Evolutionary conservation across 2,113 vertebrate species (phyloP).

Genomic region (Tragelaphus strepsiceros): DNA sequence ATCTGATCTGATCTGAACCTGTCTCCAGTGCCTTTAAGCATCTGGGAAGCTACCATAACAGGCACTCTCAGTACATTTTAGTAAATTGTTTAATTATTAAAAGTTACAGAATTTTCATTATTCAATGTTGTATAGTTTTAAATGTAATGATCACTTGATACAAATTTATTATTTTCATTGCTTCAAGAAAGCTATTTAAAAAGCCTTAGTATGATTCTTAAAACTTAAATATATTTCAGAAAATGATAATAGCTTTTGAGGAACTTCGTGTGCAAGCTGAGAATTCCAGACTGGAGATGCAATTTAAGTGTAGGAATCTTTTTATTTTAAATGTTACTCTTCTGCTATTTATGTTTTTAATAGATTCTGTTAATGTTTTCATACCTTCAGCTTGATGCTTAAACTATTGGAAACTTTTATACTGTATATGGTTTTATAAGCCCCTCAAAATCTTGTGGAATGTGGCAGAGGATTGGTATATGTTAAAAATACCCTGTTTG

Average conservation of each 20-base stretch:
- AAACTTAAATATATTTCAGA: slow-evolving; percentile 79
- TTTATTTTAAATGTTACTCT: slow-evolving; percentile 44
- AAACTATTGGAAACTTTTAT: slow-evolving; percentile 29
- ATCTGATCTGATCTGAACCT: not conserved
- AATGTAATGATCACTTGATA: not conserved
- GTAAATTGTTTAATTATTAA: slow-evolving; percentile 18
- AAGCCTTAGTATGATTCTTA: slow-evolving; percentile 27
- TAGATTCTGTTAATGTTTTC: slow-evolving; percentile 11
- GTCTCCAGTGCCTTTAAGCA: not conserved
- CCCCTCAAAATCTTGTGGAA: not conserved
- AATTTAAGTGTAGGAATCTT: slow-evolving; percentile 78
- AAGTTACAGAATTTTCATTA: not conserved
- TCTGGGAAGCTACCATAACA: not conserved
- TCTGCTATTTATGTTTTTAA: slow-evolving; percentile 18
- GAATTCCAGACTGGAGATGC: slow-evolving; percentile 85
- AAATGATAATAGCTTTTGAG: slow-evolving; percentile 88
- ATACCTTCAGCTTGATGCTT: not conserved
- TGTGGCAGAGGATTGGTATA: not conserved
- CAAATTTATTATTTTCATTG: slow-evolving; percentile 28
- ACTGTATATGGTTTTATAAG: not conserved
- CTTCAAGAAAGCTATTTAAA: slow-evolving; percentile 31
- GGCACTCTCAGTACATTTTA: not conserved
- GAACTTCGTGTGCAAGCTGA: slow-evolving; percentile 86
- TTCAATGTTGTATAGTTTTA: not conserved
- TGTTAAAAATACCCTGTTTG: slow-evolving; percentile 12